A percentile compares a stretch with the other conserved stretches of the same genome.
phyloP scores from a whole-genome alignment of 1,140 invertebrate genomes.

The Ridgeia piscesae region DNA sequence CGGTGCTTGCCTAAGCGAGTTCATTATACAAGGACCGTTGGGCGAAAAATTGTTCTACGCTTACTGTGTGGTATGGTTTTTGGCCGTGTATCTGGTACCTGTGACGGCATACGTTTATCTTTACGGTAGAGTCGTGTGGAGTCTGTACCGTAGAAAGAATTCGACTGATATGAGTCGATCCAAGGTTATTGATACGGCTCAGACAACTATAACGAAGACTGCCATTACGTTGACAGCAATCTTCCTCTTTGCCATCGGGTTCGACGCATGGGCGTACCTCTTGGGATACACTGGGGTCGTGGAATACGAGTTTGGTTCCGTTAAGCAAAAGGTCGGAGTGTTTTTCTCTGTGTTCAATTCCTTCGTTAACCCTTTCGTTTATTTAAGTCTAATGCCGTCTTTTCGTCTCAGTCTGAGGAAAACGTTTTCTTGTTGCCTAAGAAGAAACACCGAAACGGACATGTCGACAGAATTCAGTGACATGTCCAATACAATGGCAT shows the following conservation, averaged over 20 bases:
- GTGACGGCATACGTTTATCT: background rate
- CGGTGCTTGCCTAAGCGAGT: background rate
- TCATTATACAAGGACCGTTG: background rate
- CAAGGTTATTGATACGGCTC: conserved; percentile 12
- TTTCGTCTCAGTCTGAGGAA: conserved; percentile 8
- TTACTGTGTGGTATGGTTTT: background rate
- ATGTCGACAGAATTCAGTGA: background rate
- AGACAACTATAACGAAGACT: conserved; percentile 17
- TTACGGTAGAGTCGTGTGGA: background rate
- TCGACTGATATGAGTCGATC: background rate
- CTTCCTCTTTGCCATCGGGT: conserved; percentile 9
- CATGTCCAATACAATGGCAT: background rate
- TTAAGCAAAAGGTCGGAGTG: conserved; percentile 20
- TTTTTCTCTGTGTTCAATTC: conserved; percentile 22
- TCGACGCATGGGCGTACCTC: conserved; percentile 7
- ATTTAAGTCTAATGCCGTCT: background rate
- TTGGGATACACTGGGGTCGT: conserved; percentile 11
- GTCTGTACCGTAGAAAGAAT: background rate
- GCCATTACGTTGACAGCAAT: conserved; percentile 18
- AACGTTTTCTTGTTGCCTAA: conserved; percentile 12
- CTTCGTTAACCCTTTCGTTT: conserved; percentile 17
- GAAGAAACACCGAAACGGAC: background rate
- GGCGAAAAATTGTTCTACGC: background rate
- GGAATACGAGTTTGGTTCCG: conserved; percentile 1
- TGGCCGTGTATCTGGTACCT: background rate